Base-by-base conservation (phyloP, 2,797 vertebrate genomes). In the Lutjanus argentimaculatus region DNA sequence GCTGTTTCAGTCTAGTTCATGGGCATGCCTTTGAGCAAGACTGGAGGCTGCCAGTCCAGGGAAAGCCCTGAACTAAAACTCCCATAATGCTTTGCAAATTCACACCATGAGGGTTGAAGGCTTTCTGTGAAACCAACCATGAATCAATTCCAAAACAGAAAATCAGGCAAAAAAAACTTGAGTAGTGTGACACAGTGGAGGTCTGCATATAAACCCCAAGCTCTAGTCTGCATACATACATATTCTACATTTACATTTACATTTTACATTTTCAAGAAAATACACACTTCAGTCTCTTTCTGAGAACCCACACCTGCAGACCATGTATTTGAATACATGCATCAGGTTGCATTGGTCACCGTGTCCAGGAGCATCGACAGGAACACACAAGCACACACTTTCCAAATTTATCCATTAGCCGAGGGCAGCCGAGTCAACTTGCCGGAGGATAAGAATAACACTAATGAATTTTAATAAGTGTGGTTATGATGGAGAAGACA, bases 361-460 rank as follows among this genome's bases (percentile, higher is more conserved):
- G 3, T 45, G 51, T 71, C 49, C 52, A 53, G 25, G 56, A 65
- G 70, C 40, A 52, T 55, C 25, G 21, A 64, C 55, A 67, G 55
- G 66, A 49, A 83, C 49, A 61, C 43, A 67, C n/a, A 71, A 19
- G 25, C 48, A 70, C 68, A 62, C 71, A 48, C 13, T 68, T 56
- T 51, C 22, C 25, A 67, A 78, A 72, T 12, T 64, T 15, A 15
- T 56, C 77, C 76, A 80, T 77, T 61, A 74, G 70, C 81, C 4
- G 13, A 75, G 17, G 71, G 68, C 75, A 72, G 76, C 51, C 59
- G 8, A 25, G 22, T 82, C 57, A 66, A 52, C 68, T 72, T 66
- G 69, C 77, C 73, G 7, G n/a, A 46, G 80, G 75, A 75, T 21
- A 66, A 79, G 62, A 79, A 69, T 22, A 83, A 82, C 43, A 30